Conservation (phyloP, 2,888 invertebrate genomes). For the Junonia oenone region DNA sequence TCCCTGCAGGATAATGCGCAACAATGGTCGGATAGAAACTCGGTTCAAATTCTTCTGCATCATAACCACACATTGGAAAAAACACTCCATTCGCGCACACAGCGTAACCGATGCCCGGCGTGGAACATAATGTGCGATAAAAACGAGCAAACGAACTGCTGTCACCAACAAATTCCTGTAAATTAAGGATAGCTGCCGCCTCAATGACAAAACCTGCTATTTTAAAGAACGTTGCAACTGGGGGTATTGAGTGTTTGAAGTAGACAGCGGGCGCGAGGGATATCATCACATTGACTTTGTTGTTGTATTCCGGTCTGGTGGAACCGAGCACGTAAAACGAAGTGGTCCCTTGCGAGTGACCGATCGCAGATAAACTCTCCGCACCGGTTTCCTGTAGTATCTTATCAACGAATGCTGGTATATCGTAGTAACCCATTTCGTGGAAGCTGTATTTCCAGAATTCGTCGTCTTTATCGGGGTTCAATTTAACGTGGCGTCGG, state of each 20-base stretch:
- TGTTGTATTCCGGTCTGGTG: conserved; percentile 71
- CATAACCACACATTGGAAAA: conserved; percentile 25
- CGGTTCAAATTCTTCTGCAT: conserved; percentile 30
- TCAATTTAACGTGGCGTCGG: conserved; percentile 60
- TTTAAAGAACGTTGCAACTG: conserved; percentile 38
- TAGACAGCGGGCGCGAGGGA: conserved; percentile 78
- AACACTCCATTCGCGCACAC: conserved; percentile 20
- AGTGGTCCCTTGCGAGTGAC: conserved; percentile 83
- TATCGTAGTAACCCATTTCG: conserved; percentile 83
- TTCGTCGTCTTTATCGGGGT: conserved; percentile 42
- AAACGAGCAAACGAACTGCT: neutral
- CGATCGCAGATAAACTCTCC: conserved; percentile 81
- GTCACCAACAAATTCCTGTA: conserved; percentile 27
- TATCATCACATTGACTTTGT: no score
- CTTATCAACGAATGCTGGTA: conserved; percentile 79
- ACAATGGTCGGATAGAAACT: conserved; percentile 30
- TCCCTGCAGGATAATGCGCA: conserved; percentile 39
- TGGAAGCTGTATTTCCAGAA: conserved; percentile 81
- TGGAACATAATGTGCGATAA: conserved; percentile 16
- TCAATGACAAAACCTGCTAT: conserved; percentile 29
- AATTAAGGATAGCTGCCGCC: conserved; percentile 9
- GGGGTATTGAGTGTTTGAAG: conserved; percentile 46
- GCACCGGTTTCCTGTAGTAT: conserved; percentile 46
- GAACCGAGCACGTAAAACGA: no score
- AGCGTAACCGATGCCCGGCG: conserved; percentile 13